Base-by-base conservation (phyloP, 2,888 invertebrate genomes). In the Agrotis puta region DNA sequence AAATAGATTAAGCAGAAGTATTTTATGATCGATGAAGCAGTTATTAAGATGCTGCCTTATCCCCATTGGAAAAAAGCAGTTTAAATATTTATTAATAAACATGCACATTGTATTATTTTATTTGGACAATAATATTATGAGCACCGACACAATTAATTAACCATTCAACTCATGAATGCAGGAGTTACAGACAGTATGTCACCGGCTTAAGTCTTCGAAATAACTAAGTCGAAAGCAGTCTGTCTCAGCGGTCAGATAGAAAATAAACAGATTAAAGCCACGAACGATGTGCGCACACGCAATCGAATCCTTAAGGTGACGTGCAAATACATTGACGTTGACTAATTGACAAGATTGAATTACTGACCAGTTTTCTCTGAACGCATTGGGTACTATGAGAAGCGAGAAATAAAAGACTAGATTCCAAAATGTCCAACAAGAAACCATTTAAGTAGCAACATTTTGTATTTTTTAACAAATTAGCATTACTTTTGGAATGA, bases 221-320 rank as follows among this genome's bases (percentile, higher is more conserved):
- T 70, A 78, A 56, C 57, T 73, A 53, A 83, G 74, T 67, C 79
- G 77, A 85, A 86, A 87, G 82, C 53, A 4, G 20, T 77, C 61
- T 79, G 83, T 83, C 83, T 81, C 74, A 87, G 75, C 79, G 77
- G 82, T 56, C 76, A 71, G 59, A 75, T 77, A 78, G 72, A 62
- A 88, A 85, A 88, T 87, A 83, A 88, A 88, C 85, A 82, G 85
- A 88, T 85, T 84, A 73, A 71, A 81, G 80, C 77, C 79, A 86
- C 85, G 82, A 88, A 90, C 77, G 77, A 74, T 80, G 64, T 57
- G 45, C 57, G 53, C 74, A 64, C 92, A 92, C 89, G 92, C 92
- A 81, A 90, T 70, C 51, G 47, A 63, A 76, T 67, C 67, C 66
- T 62, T 39, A 56, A 39, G 51, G 62, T 56, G 70, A 75, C 70